Percentiles rank a stretch among this genome's conserved stretches.
Conservation (phyloP, 2,797 vertebrate species). For the Cercopithecus neglectus region DNA sequence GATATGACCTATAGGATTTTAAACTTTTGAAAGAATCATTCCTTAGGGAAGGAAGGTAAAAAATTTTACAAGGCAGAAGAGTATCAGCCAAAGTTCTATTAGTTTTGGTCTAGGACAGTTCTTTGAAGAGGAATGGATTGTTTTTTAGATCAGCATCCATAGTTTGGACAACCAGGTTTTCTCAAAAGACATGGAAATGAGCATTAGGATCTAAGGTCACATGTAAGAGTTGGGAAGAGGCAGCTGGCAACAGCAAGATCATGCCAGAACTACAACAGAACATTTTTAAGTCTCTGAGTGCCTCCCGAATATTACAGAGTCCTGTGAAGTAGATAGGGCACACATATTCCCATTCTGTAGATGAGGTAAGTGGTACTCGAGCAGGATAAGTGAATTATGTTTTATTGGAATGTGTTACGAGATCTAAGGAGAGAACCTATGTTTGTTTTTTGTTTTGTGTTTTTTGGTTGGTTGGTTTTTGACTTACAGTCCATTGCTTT, state of each 20-base stretch:
- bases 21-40: background rate
- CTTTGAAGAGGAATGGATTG: background rate
- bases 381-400: background rate
- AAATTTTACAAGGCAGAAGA: background rate
- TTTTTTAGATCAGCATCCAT: background rate
- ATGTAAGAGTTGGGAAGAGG: background rate
- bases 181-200: background rate
- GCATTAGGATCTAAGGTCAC: background rate
- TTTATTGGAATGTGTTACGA: background rate
- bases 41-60: background rate
- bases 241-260: background rate
- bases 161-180: background rate
- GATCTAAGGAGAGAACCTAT: background rate
- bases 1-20: background rate
- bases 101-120: background rate
- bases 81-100: background rate
- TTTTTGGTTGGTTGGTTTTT: background rate
- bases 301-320: background rate
- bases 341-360: background rate
- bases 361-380: background rate
- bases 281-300: background rate
- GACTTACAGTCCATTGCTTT: background rate
- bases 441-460: background rate
- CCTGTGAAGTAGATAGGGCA: background rate
- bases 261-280: background rate